These are phyloP conservation scores for Chaenogobius annularis DNA, from an alignment of 2,113 vertebrate genomes.

Conservation along the genomic window DNA sequence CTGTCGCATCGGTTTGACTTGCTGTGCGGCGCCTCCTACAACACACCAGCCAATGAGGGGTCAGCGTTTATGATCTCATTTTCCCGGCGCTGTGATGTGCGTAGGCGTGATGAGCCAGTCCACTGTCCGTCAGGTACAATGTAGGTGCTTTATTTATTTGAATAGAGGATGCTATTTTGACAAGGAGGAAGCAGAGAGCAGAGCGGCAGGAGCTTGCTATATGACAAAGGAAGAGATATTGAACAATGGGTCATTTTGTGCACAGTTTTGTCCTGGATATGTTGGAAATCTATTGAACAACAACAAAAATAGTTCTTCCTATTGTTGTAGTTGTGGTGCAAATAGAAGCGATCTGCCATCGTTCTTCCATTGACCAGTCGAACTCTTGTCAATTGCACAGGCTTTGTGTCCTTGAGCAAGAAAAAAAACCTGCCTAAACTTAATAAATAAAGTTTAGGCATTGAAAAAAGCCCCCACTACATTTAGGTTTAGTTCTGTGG, in stretches of 20 bases:
- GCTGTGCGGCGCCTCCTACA: slow-evolving; percentile 23
- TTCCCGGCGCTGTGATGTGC: slow-evolving; percentile 6
- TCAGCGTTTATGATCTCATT: slow-evolving; percentile 28
- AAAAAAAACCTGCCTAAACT: neutral
- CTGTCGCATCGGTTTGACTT: slow-evolving; percentile 41
- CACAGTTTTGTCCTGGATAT: neutral
- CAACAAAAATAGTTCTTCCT: neutral
- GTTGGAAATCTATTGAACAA: neutral
- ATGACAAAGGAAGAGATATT: slow-evolving; percentile 25
- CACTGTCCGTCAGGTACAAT: slow-evolving; percentile 50
- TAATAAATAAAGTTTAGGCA: too few relatives aligned
- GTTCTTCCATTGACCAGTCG: neutral
- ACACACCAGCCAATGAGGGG: slow-evolving; percentile 27
- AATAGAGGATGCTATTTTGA: slow-evolving; percentile 58
- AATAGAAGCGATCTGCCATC: neutral
- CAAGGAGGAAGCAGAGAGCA: slow-evolving; percentile 32
- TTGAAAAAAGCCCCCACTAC: too few relatives aligned
- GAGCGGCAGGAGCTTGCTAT: slow-evolving; percentile 25
- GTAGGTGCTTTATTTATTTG: slow-evolving; percentile 64
- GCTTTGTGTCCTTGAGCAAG: neutral
- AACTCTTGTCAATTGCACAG: too few relatives aligned
- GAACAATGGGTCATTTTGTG: neutral
- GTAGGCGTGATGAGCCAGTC: slow-evolving; percentile 45
- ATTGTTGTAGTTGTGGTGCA: neutral
- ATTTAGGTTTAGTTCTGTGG: too few relatives aligned